Percentiles rank a stretch among this genome's conserved stretches.
phyloP scores from a whole-genome alignment of 1,140 invertebrate genomes.

The Aleiodes sp. region DNA sequence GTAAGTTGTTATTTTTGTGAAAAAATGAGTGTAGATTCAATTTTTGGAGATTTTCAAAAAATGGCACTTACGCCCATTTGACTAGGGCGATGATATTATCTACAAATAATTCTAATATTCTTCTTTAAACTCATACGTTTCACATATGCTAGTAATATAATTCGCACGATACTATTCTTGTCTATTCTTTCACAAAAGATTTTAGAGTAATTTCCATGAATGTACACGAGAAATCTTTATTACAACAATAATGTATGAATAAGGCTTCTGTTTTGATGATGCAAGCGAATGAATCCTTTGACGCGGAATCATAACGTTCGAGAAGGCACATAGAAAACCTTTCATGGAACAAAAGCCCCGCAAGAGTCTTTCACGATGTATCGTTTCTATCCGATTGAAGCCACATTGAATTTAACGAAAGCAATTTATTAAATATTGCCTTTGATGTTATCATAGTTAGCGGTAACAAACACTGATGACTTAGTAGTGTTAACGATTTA shows the following conservation, averaged over 20 bases:
- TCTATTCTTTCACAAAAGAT: no score
- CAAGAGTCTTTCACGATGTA: neutral
- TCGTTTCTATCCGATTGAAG: neutral
- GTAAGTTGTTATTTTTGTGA: no score
- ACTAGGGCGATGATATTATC: no score
- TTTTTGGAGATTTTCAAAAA: no score
- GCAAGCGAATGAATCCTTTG: conserved; percentile 1
- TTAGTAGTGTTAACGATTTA: conserved; percentile 28
- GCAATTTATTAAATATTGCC: conserved; percentile 52
- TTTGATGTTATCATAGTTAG: conserved; percentile 26
- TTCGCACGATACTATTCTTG: no score
- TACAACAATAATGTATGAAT: neutral
- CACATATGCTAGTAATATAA: no score
- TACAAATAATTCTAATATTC: no score
- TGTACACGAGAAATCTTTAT: no score
- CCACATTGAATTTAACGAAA: conserved; percentile 37
- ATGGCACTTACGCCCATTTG: no score
- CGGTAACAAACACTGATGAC: conserved; percentile 39
- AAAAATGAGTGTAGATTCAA: no score
- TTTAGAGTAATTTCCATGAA: no score
- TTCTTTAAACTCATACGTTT: no score
- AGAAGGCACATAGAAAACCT: neutral
- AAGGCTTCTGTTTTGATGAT: conserved; percentile 7
- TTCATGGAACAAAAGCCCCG: neutral
- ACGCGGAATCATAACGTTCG: neutral